phyloP scores from a whole-genome alignment of 2,113 vertebrate species.

The Pterocles gutturalis region DNA sequence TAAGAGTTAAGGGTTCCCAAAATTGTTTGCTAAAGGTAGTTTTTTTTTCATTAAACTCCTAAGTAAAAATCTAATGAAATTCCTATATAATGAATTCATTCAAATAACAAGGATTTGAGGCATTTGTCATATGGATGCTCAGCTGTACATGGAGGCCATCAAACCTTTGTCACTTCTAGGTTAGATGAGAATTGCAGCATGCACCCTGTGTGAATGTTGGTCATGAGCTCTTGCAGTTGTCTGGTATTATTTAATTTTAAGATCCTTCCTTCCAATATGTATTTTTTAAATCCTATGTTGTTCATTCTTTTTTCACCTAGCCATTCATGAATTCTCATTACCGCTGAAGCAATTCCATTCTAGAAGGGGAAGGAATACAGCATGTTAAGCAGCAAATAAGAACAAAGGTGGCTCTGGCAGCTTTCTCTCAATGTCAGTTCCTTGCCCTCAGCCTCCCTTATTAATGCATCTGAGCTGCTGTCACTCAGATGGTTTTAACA shows the following conservation, averaged over 20 bases:
- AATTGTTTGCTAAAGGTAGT: background rate
- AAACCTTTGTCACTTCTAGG: background rate
- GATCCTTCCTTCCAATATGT: background rate
- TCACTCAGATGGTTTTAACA: background rate
- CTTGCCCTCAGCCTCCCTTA: constrained; percentile 31
- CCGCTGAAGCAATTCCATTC: background rate
- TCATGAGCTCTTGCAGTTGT: background rate
- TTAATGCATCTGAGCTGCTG: constrained; percentile 34
- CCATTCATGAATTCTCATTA: background rate
- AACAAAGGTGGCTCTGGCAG: constrained; percentile 29
- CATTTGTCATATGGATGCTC: background rate
- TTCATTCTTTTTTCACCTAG: background rate
- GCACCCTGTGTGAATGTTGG: background rate
- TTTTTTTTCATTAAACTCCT: background rate
- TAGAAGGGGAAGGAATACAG: background rate
- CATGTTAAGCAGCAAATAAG: constrained; percentile 27
- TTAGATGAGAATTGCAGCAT: background rate
- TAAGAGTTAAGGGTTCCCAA: background rate
- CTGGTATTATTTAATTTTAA: background rate
- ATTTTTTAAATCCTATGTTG: background rate
- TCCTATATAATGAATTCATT: background rate
- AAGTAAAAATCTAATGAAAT: background rate
- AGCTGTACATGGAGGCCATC: background rate
- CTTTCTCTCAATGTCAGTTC: constrained; percentile 8
- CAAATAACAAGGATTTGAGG: background rate